A percentile compares a stretch with the other conserved stretches of the same genome.
Evolutionary conservation across 2,797 vertebrate species (phyloP).

Genomic region (Enteromius mattozi): DNA sequence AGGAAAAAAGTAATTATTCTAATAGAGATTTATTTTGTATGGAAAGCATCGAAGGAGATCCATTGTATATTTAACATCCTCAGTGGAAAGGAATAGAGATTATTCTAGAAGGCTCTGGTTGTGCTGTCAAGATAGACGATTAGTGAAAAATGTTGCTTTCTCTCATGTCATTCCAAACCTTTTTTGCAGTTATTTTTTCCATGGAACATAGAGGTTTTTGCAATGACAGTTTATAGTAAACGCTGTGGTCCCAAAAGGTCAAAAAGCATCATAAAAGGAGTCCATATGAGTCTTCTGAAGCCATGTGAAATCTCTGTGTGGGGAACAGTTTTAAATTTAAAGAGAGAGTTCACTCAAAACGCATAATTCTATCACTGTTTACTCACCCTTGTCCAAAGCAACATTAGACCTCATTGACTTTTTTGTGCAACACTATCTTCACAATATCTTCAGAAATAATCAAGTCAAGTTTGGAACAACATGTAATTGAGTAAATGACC

Average conservation of each 20-base stretch:
- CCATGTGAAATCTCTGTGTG: background rate
- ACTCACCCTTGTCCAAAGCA: background rate
- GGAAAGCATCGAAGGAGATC: conserved; percentile 54
- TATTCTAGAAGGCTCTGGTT: conserved; percentile 4
- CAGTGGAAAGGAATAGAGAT: background rate
- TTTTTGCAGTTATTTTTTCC: background rate
- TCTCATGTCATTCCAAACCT: background rate
- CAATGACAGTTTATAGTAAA: background rate
- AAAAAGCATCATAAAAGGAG: background rate
- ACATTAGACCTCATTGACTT: background rate
- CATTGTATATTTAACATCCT: conserved; percentile 30
- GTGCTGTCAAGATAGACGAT: background rate
- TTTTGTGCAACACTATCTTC: background rate
- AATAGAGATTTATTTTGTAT: conserved; percentile 36
- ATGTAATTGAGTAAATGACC: background rate
- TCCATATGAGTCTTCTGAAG: background rate
- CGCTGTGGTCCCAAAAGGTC: background rate
- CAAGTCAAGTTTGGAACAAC: background rate
- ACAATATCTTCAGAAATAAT: background rate
- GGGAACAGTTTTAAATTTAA: background rate
- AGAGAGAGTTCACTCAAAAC: background rate
- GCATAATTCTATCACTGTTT: background rate
- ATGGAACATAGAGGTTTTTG: background rate
- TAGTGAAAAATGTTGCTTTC: background rate
- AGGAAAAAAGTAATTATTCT: conserved; percentile 54